Evolutionary conservation across 2,113 vertebrate species (phyloP).

Genomic region (Meriones unguiculatus): DNA sequence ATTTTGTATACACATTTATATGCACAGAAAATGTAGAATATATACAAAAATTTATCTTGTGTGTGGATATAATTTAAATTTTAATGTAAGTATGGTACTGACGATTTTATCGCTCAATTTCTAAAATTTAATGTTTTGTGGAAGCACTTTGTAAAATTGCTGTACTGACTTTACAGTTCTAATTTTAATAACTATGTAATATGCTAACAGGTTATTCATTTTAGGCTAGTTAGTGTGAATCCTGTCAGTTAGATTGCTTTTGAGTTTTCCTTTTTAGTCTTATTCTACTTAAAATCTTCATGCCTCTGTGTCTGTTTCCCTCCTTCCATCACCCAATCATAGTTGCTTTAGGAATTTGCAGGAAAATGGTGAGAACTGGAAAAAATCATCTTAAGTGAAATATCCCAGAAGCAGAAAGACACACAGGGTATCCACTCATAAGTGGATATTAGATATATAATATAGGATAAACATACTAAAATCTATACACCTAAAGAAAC

Average conservation of each 20-base stretch:
- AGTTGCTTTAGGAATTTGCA: neutral
- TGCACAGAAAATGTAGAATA: neutral
- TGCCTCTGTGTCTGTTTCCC: neutral
- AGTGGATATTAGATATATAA: no score
- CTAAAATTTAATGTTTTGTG: slow-evolving; percentile 24
- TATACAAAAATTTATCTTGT: neutral
- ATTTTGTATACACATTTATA: neutral
- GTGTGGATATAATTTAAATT: neutral
- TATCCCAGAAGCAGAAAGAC: no score
- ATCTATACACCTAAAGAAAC: no score
- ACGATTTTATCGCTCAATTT: slow-evolving; percentile 7
- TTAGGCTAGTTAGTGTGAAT: neutral
- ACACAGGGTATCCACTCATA: no score
- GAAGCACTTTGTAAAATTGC: neutral
- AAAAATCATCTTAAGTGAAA: no score
- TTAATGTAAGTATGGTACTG: neutral
- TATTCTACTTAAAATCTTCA: slow-evolving; percentile 35
- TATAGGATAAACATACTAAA: no score
- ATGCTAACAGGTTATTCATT: neutral
- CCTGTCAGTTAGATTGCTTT: neutral
- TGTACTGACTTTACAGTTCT: neutral
- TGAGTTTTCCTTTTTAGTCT: slow-evolving; percentile 2
- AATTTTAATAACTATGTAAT: neutral
- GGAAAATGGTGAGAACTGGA: no score
- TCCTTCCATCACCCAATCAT: neutral